Evolutionary conservation across 2,888 invertebrate species (phyloP).

Genomic region (Plusia festucae): DNA sequence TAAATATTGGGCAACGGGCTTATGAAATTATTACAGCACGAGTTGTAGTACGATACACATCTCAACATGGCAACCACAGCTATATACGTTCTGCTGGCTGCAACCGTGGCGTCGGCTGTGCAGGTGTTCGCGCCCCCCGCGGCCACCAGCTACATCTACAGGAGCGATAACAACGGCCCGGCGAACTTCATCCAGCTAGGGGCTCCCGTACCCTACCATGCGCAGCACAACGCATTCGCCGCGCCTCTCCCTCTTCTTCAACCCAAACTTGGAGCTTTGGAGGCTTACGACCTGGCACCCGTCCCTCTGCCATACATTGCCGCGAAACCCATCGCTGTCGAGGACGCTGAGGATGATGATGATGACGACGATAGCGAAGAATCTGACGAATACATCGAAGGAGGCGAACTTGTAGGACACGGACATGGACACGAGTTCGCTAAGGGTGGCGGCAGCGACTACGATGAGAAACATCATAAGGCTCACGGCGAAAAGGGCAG

Average conservation of each 20-base stretch:
- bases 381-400: slow-evolving; percentile 68
- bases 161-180: slow-evolving; percentile 85
- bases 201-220: slow-evolving; percentile 71
- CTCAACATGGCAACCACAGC: slow-evolving; percentile 78
- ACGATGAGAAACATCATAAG: slow-evolving; percentile 83
- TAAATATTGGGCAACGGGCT: slow-evolving; percentile 86
- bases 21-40: slow-evolving; percentile 82
- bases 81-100: slow-evolving; percentile 70
- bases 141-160: slow-evolving; percentile 88
- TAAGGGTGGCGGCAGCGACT: slow-evolving; percentile 85
- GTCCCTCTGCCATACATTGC: slow-evolving; percentile 80
- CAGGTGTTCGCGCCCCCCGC: slow-evolving; percentile 84
- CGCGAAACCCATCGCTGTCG: slow-evolving; percentile 73
- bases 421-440: slow-evolving; percentile 67
- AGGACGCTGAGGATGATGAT: slow-evolving; percentile 73
- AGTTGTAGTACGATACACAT: slow-evolving; percentile 75
- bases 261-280: slow-evolving; percentile 67
- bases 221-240: slow-evolving; percentile 70
- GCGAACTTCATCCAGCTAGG: slow-evolving; percentile 83
- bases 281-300: slow-evolving; percentile 75
- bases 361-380: slow-evolving; percentile 72
- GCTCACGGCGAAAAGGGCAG: slow-evolving; percentile 89
- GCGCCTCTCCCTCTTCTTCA: slow-evolving; percentile 71
- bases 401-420: slow-evolving; percentile 59
- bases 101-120: slow-evolving; percentile 71